Evolutionary conservation across 2,797 vertebrate genomes (phyloP).

Genomic region (Enteromius radiatus): DNA sequence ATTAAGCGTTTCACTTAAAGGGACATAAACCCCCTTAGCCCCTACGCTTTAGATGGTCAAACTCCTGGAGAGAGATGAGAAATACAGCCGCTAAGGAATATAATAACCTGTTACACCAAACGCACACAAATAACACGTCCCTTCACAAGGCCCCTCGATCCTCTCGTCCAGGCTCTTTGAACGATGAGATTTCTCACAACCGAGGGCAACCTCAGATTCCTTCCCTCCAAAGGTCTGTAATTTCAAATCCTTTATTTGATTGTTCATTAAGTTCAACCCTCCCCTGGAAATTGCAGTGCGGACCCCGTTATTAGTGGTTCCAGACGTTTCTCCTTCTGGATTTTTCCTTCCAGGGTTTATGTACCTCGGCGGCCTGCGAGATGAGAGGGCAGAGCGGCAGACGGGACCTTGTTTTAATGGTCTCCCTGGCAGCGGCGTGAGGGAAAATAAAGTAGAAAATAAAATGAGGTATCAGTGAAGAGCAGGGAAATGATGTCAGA

Average conservation of each 20-base stretch:
- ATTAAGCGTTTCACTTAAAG: slow-evolving; percentile 42
- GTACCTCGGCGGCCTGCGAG: slow-evolving; percentile 33
- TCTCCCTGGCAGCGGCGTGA: slow-evolving; percentile 45
- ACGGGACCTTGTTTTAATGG: slow-evolving; percentile 55
- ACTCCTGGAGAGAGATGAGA: slow-evolving; percentile 28
- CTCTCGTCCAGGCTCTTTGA: slow-evolving; percentile 38
- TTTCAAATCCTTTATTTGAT: slow-evolving; percentile 68
- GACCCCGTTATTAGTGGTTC: slow-evolving; percentile 67
- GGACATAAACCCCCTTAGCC: slow-evolving; percentile 17
- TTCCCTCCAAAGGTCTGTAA: slow-evolving; percentile 61
- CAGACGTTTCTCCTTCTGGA: slow-evolving; percentile 58
- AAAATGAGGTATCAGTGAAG: slow-evolving; percentile 36
- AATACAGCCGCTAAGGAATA: slow-evolving; percentile 28
- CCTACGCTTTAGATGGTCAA: slow-evolving; percentile 14
- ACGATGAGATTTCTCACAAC: slow-evolving; percentile 52
- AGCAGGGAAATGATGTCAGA: slow-evolving; percentile 56
- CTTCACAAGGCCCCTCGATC: slow-evolving; percentile 44
- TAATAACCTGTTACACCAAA: background rate
- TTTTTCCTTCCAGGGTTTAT: slow-evolving; percentile 52
- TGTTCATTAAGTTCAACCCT: slow-evolving; percentile 74
- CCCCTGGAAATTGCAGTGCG: slow-evolving; percentile 66
- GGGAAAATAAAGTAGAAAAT: slow-evolving; percentile 29
- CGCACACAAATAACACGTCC: slow-evolving; percentile 21
- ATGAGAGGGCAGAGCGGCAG: slow-evolving; percentile 57
- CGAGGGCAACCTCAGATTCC: slow-evolving; percentile 50